These are phyloP conservation scores for Alouatta palliata DNA, from an alignment of 2,113 vertebrate species.

Conservation along the genomic window DNA sequence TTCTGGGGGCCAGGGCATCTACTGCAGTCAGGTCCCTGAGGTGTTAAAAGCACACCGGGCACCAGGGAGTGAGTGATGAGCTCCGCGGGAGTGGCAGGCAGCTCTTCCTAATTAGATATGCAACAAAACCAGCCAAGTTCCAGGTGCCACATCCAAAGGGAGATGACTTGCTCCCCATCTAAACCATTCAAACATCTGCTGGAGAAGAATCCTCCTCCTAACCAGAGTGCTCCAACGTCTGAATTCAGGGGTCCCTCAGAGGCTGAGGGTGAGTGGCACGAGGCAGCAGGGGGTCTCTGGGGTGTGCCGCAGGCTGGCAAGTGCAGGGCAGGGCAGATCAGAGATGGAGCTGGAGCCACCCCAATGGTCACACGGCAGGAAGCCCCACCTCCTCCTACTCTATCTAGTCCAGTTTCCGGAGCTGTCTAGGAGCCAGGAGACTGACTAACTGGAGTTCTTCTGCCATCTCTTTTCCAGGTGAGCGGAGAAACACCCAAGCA, in stretches of 20 bases:
- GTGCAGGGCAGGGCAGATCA: background rate
- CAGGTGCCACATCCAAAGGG: background rate
- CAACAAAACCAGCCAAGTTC: background rate
- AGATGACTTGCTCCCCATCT: background rate
- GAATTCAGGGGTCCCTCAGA: slow-evolving; percentile 17
- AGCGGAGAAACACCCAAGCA: slow-evolving; percentile 24
- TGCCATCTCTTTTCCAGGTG: background rate
- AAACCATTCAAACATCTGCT: slow-evolving; percentile 25
- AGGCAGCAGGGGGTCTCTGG: background rate
- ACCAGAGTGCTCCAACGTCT: background rate
- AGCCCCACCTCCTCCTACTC: background rate
- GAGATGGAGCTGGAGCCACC: background rate
- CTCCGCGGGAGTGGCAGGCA: background rate
- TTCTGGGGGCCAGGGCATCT: background rate
- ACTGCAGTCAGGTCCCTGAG: background rate
- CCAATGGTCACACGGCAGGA: background rate
- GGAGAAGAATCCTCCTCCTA: background rate
- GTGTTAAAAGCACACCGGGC: slow-evolving; percentile 39
- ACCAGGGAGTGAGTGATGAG: background rate
- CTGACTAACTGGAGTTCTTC: slow-evolving; percentile 38
- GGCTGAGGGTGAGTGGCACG: background rate
- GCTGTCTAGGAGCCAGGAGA: slow-evolving; percentile 47
- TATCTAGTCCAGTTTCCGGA: slow-evolving; percentile 34
- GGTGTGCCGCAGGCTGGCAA: background rate
- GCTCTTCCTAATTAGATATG: slow-evolving; percentile 26